Base-by-base conservation (phyloP, 2,113 vertebrate genomes). In the Chitala chitala region DNA sequence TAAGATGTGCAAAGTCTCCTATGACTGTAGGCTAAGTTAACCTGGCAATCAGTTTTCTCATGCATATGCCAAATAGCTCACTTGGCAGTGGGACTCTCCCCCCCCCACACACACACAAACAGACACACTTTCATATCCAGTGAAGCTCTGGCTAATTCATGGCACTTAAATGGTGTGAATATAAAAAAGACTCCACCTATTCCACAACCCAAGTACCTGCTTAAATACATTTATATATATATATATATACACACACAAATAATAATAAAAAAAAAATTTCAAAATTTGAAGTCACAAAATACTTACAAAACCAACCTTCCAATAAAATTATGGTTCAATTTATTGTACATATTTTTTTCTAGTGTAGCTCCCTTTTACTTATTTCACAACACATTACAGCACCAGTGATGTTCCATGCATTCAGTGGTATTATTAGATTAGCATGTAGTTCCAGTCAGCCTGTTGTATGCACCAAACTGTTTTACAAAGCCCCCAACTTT, bases 1-100 rank as follows among this genome's bases (percentile, higher is more conserved):
- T 82, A 82, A 81, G 83, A 75, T 84, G 84, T 87, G 86, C 87
- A 89, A 87, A 59, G 63, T 51, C 33, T 68, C 22, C 48, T 20
- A 55, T 68, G n/a, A n/a, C n/a, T n/a, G n/a, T n/a, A n/a, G n/a
- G n/a, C n/a, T n/a, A 66, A 66, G 58, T 8, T 79, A 42, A 73
- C 22, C 31, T 20, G 38, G 33, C 59, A 74, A 75, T 24, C 22
- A 15, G n/a, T 51, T 55, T 10, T 13, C 29, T 48, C 24, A 66
- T 33, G 36, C 46, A 69, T 4, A 51, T 6, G n/a, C 20, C 5
- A 13, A 6, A 50, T 38, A 72, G 8, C n/a, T n/a, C n/a, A n/a
- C n/a, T n/a, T n/a, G n/a, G n/a, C n/a, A n/a, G n/a, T n/a, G n/a
- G n/a, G n/a, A n/a, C n/a, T n/a, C n/a, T n/a, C n/a, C n/a, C n/a